Evolutionary conservation across 1,140 invertebrate genomes (phyloP), one percentile per base, ranked within the genome.

Genomic region (Streblospio benedicti): DNA sequence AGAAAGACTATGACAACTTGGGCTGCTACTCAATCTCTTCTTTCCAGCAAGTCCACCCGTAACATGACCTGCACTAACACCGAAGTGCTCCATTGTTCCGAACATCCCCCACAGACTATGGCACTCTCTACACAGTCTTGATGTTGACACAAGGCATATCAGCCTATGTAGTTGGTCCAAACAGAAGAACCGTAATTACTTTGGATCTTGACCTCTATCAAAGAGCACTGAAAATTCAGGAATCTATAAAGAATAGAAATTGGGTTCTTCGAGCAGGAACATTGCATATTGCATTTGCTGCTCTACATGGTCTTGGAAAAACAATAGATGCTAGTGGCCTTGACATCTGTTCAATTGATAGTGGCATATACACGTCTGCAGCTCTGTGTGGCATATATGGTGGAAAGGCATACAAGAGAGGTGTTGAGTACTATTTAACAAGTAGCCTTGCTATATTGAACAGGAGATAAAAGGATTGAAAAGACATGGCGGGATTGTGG

Each of bases 291-390:
- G 25, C 27, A 30, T 52, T 25, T 52, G 50, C 23, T 31, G 50
- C 50, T 31, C 27, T 52, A 31, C 50, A 31, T 25, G 25, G 4
- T 31, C 23, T 52, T 30, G 23, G 50, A 25, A 52, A 52, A 31
- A 5, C 4, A 4, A 30, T 52, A 14, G 50, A 52, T 16, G 50
- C 27, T 20, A 30, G 50, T 52, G 50, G 30, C 25, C 2, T 52
- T 4, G 50, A 52, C 25, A 52, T 4, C 12, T 30, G 25, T 52
- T 18, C 23, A 5, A 31, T 31, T 52, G 49, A 51, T 27, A 51
- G 49, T 28, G 49, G 49, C 49, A 51, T 28, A 51, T 52, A 52
- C 50, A 52, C 50, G 12, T 31, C 50, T 14, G 30, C 23, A 31
- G 50, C 50, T 0, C 30, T 52, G 28, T 16, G 2, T 31, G 25